Conservation (phyloP, 2,113 vertebrate genomes). For the Stigmatopora argus region DNA sequence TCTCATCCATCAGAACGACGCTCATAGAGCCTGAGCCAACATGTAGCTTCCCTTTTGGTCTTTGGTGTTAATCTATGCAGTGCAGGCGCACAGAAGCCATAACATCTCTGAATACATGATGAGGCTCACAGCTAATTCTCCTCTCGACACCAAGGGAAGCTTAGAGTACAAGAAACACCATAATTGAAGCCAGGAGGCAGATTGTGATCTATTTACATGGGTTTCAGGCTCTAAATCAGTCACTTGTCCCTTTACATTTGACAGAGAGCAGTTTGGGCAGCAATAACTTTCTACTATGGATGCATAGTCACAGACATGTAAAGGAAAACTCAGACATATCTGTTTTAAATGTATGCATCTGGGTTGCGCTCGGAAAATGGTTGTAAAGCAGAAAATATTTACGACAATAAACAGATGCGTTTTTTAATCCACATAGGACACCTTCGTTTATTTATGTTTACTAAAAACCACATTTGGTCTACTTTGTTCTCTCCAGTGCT, state of each 20-base stretch:
- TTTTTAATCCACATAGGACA: background rate
- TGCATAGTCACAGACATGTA: slow-evolving; percentile 24
- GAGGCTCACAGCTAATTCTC: slow-evolving; percentile 62
- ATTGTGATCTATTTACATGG: slow-evolving; percentile 67
- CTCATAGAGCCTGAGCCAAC: slow-evolving; percentile 63
- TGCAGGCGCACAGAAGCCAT: slow-evolving; percentile 65
- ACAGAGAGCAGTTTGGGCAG: slow-evolving; percentile 50
- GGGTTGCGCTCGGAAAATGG: background rate
- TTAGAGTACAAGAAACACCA: slow-evolving; percentile 44
- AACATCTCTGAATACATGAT: slow-evolving; percentile 65
- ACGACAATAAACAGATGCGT: background rate
- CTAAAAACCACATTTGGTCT: background rate
- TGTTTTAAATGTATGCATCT: background rate
- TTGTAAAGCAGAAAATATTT: background rate
- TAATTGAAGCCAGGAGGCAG: slow-evolving; percentile 64
- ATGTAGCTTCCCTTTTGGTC: slow-evolving; percentile 59
- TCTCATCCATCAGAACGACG: slow-evolving; percentile 61
- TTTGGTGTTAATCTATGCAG: slow-evolving; percentile 67
- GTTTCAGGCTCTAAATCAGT: slow-evolving; percentile 56
- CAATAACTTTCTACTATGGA: slow-evolving; percentile 18
- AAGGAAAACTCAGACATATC: background rate
- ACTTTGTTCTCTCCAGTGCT: background rate
- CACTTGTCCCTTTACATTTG: slow-evolving; percentile 58
- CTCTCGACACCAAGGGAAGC: slow-evolving; percentile 42
- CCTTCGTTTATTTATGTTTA: background rate